Evolutionary conservation across 2,888 invertebrate species (phyloP), one percentile per base, ranked within the genome.

Genomic region (Ichneumon xanthorius): DNA sequence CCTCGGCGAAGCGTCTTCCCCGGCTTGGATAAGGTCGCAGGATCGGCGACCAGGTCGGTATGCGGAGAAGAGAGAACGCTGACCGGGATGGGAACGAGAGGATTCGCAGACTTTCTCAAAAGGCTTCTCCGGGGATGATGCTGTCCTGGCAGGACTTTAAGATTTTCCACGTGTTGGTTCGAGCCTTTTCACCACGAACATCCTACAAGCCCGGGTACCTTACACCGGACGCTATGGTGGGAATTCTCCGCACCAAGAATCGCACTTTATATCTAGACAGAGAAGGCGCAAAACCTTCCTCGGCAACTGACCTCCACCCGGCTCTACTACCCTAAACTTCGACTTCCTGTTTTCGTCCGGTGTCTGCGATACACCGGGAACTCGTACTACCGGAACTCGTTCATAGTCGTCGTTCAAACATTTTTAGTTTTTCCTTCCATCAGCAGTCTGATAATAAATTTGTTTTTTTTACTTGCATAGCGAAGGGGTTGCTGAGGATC

Each of bases 341-440:
- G 55, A 88, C 89, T 92, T 92, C 91, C 92, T 91, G 90, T 86
- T 88, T 88, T 77, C 88, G 87, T 90, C 89, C 91, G 90, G 89
- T 89, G 76, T 88, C 86, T 80, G 45, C 55, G 70, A 73, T 75
- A 58, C 77, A 50, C 33, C 48, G 48, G n/a, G 65, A 48, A 50
- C 33, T 2, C 30, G 65, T 33, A 30, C 30, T 50, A 75, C 81
- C 70, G 81, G 85, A 82, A 79, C 50, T 1, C 14, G 7, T 71
- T 50, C 45, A 9, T n/a, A 58, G 33, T 53, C 30, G 65, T 19
- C n/a, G 30, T 4, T 3, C 2, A 40, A 19, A 11, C 37, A 40
- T 65, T 22, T 45, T 55, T 53, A 4, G 4, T 75, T 63, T 19
- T 37, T 30, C 45, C 1, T 33, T 53, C 53, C 11, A 3, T 40